These are phyloP conservation scores for Gorsachius magnificus DNA, from an alignment of 2,797 vertebrate species.

Conservation along the genomic window DNA sequence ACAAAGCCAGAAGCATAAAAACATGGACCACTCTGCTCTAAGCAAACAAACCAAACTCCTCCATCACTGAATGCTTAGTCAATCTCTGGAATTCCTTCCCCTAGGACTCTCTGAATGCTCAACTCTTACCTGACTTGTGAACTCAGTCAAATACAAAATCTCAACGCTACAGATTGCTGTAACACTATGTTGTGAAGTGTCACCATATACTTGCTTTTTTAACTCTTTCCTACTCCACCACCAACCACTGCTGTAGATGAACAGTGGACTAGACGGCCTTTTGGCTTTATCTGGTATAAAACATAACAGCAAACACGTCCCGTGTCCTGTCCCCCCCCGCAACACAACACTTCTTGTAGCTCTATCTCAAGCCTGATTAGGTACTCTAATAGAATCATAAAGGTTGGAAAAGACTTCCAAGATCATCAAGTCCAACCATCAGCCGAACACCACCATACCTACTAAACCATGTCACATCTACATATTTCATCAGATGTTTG, in stretches of 20 bases:
- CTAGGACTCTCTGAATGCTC: not conserved
- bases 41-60: not conserved
- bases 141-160: not conserved
- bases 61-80: not conserved
- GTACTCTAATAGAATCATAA: not conserved
- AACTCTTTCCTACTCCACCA: not conserved
- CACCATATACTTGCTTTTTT: not conserved
- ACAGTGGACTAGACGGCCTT: not conserved
- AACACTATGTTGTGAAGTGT: not conserved
- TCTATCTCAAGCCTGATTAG: not conserved
- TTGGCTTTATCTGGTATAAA: not conserved
- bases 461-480: no score
- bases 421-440: no score
- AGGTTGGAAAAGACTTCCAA: no score
- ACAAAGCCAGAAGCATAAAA: not conserved
- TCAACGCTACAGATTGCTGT: fast-evolving
- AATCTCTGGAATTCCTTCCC: not conserved
- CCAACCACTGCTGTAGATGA: not conserved
- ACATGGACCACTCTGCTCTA: not conserved
- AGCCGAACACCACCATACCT: no score
- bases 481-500: not conserved
- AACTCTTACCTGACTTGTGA: not conserved
- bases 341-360: not conserved
- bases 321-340: no score
- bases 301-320: not conserved